phyloP scores from a whole-genome alignment of 1,140 invertebrate genomes.

The Hesperophylax magnus region DNA sequence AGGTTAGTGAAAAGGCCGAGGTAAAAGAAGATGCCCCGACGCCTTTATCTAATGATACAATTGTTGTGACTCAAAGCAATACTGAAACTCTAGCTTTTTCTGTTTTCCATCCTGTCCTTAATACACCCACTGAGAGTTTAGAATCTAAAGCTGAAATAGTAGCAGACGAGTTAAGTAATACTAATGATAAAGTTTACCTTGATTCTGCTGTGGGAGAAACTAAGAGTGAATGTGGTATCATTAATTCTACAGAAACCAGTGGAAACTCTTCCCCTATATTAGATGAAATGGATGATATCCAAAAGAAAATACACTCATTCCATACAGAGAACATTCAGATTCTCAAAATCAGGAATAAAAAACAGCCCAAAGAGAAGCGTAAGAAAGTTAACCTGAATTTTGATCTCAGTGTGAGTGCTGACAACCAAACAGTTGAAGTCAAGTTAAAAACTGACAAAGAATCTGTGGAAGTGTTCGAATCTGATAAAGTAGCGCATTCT shows the following conservation, averaged over 20 bases:
- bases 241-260: constrained; percentile 67
- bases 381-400: constrained; percentile 71
- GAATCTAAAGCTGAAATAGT: constrained; percentile 14
- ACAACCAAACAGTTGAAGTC: constrained; percentile 68
- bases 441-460: constrained; percentile 63
- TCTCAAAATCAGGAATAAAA: constrained; percentile 73
- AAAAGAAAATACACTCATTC: constrained; percentile 73
- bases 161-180: constrained; percentile 26
- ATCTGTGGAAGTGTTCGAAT: not conserved
- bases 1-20: not conserved
- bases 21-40: not conserved
- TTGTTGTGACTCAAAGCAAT: no score
- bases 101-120: not conserved
- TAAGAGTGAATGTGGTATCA: constrained; percentile 59
- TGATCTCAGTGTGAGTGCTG: constrained; percentile 68
- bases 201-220: constrained; percentile 60
- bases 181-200: constrained; percentile 60
- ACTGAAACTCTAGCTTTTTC: no score
- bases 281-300: constrained; percentile 73
- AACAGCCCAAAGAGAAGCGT: constrained; percentile 68
- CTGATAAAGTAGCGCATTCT: not conserved
- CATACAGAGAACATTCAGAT: constrained; percentile 74
- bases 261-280: constrained; percentile 67
- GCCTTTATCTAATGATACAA: not conserved
- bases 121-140: constrained; percentile 61